Evolutionary conservation across 2,113 vertebrate species (phyloP), one percentile per base, ranked within the genome.

Genomic region (Leuciscus idus): DNA sequence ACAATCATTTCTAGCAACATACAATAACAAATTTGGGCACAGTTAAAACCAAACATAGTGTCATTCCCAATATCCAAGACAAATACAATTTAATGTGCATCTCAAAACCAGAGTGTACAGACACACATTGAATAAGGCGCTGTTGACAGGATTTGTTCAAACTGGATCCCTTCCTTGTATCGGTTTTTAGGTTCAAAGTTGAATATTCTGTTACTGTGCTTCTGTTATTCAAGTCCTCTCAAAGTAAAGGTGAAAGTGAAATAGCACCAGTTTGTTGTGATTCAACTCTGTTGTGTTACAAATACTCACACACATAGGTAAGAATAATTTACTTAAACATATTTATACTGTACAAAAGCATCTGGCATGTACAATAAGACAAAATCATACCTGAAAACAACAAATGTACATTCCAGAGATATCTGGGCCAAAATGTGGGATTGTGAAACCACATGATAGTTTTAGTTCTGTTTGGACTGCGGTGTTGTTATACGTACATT

Each of bases 1-100:
- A 92, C 87, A 89, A 85, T 81, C 89, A 85, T 88, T 84, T 85
- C 89, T 87, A 91, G 84, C 23, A 91, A 87, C 84, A 90, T 88
- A 89, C 84, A 87, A 76, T 48, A 74, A 88, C 81, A 87, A 87
- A 87, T 84, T 66, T 55, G 77, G 57, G 85, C 88, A 91, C 91
- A 81, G 64, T 26, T 78, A 74, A 70, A 84, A 73, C 33, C 46
- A 70, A n/a, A 81, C 74, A 66, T 72, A 50, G 33, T 80, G 90
- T 80, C 73, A 83, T 90, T 91, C 21, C 64, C 83, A 84, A 81
- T 74, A 77, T 23, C n/a, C 59, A 81, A 72, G 77, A 73, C 84
- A 76, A 91, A 81, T 83, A 76, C 59, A 91, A 89, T 82, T 87
- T 87, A 70, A 72, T 83, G 50, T 83, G 66, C 81, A 61, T 87